Percentiles rank a stretch among this genome's conserved stretches.
These are phyloP conservation scores for Pristionchus arcanus DNA, from an alignment of 2,888 invertebrate species.

Conservation along the genomic window DNA sequence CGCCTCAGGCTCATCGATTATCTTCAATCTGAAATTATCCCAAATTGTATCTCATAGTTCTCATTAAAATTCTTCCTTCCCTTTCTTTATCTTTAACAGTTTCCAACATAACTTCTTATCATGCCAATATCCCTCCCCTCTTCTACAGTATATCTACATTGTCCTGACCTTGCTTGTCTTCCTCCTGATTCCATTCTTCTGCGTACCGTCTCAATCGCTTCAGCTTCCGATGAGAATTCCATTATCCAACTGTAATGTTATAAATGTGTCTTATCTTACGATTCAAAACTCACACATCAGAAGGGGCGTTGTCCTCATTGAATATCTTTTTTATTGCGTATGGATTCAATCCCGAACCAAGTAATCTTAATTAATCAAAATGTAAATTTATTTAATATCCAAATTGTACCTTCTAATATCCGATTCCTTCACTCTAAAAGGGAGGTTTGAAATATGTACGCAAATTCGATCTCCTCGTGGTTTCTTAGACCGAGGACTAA, in stretches of 20 bases:
- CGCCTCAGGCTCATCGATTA: not conserved
- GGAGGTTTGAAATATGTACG: slow-evolving; percentile 71
- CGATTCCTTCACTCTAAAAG: slow-evolving; percentile 67
- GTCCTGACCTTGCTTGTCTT: slow-evolving; percentile 40
- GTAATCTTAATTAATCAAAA: not conserved
- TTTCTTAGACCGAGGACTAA: slow-evolving; percentile 45
- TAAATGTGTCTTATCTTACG: not conserved
- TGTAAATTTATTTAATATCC: not conserved
- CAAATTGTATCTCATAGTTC: not conserved
- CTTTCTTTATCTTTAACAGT: no score
- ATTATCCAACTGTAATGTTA: slow-evolving; percentile 8
- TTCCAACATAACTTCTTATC: no score
- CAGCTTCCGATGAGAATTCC: slow-evolving; percentile 9
- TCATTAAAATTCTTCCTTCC: not conserved
- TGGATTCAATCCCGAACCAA: not conserved
- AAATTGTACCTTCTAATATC: slow-evolving; percentile 67
- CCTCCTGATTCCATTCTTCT: not conserved
- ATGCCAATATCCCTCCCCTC: no score
- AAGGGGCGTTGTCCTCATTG: slow-evolving; percentile 50
- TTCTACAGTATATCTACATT: no score
- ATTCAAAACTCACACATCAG: slow-evolving; percentile 26
- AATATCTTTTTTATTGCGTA: slow-evolving; percentile 25
- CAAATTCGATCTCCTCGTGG: slow-evolving; percentile 63
- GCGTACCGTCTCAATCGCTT: not conserved
- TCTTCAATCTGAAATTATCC: not conserved